Percentiles rank a stretch among this genome's conserved stretches.
Evolutionary conservation across 2,113 vertebrate species (phyloP).

Genomic region (Trochalopteron elliotii): DNA sequence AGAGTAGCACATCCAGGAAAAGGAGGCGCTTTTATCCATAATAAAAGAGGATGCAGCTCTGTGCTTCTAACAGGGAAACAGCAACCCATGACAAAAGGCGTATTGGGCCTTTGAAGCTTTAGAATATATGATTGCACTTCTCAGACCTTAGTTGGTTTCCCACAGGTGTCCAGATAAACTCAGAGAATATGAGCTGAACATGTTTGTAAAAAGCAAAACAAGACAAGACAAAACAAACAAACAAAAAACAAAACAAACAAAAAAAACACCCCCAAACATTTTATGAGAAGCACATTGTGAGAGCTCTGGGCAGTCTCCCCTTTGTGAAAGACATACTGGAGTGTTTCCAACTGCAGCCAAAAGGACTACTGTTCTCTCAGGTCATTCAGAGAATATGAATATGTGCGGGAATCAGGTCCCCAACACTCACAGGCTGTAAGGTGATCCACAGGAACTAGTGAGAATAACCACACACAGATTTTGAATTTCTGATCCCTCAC

Average conservation of each 20-base stretch:
- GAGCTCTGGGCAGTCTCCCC: not conserved
- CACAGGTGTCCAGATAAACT: not conserved
- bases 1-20: rapidly evolving
- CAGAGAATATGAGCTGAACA: not conserved
- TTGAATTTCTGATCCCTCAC: not conserved
- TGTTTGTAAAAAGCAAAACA: not conserved
- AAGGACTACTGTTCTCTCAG: not conserved
- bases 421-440: not conserved
- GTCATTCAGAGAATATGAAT: not conserved
- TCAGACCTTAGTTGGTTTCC: not conserved
- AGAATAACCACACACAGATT: not conserved
- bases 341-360: not conserved
- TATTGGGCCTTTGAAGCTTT: rapidly evolving
- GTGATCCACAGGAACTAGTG: rapidly evolving
- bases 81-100: not conserved
- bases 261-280: not conserved
- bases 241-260: not conserved
- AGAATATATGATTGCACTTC: not conserved
- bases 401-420: not conserved
- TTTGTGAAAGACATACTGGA: not conserved
- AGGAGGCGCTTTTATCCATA: not conserved
- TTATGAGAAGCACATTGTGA: not conserved
- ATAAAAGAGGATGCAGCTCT: not conserved
- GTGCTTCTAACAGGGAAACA: not conserved
- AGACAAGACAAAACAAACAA: not conserved